Conservation (phyloP, 2,888 invertebrate genomes). For the Drosophila subsilvestris region DNA sequence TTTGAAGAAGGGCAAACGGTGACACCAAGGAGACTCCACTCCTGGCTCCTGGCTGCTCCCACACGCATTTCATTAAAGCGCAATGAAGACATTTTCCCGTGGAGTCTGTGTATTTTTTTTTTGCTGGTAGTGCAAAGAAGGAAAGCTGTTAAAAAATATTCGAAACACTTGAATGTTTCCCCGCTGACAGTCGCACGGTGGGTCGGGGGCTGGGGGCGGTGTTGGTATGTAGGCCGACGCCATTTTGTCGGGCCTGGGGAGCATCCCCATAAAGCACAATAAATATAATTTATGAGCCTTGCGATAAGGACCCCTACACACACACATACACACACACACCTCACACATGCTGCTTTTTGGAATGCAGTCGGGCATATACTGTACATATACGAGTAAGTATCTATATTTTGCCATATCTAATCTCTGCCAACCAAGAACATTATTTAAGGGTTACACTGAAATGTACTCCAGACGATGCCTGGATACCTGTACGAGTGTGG, state of each 20-base stretch:
- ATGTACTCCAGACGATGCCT: background rate
- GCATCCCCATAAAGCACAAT: conserved; percentile 67
- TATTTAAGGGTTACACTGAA: background rate
- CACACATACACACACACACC: conserved; percentile 51
- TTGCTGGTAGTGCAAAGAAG: background rate
- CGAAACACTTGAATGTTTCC: conserved; percentile 68
- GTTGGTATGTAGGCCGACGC: background rate
- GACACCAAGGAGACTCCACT: conserved; percentile 23
- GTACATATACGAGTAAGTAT: background rate
- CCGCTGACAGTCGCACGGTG: too few species aligned
- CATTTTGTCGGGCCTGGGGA: conserved; percentile 44
- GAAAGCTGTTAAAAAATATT: conserved; percentile 59
- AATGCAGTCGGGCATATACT: conserved; percentile 3
- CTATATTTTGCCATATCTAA: conserved; percentile 55
- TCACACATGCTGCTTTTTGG: conserved; percentile 29
- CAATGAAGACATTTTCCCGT: conserved; percentile 69
- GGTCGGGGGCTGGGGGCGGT: conserved; percentile 15
- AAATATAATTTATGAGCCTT: conserved; percentile 72
- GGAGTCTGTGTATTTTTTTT: background rate
- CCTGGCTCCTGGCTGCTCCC: conserved; percentile 12
- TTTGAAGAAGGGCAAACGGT: conserved; percentile 44
- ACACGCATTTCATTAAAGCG: conserved; percentile 75
- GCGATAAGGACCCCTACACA: conserved; percentile 58
- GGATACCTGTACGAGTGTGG: background rate
- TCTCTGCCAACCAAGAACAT: conserved; percentile 45